These are phyloP conservation scores for Flabesymbios commensalis DNA, from an alignment of 2,888 invertebrate species.

Conservation along the genomic window DNA sequence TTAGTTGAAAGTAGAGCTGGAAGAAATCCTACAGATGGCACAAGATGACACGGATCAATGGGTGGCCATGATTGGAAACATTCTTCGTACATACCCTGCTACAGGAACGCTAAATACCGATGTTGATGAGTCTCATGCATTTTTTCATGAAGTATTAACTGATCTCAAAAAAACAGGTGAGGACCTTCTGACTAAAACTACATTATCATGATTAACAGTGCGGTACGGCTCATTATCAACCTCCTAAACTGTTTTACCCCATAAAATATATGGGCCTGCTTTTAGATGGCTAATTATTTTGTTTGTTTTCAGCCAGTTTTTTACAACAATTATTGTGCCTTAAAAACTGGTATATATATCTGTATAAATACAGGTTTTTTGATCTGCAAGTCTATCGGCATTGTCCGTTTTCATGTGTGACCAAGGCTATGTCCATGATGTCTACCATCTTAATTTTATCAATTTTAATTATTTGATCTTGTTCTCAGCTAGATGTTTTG, in stretches of 20 bases:
- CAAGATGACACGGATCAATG: slow-evolving; percentile 88
- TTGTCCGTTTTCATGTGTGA: too few species aligned
- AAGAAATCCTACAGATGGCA: slow-evolving; percentile 92
- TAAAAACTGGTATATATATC: not conserved
- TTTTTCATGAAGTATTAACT: slow-evolving; percentile 72
- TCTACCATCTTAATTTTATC: too few species aligned
- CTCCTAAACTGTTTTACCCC: too few species aligned
- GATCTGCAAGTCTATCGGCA: too few species aligned
- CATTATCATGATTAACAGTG: not conserved
- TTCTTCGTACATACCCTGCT: slow-evolving; percentile 89
- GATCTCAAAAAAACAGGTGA: slow-evolving; percentile 77
- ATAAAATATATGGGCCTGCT: not conserved
- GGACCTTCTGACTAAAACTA: not conserved
- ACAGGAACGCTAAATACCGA: slow-evolving; percentile 88
- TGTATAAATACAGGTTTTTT: too few species aligned
- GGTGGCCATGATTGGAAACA: slow-evolving; percentile 96
- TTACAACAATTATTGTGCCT: not conserved
- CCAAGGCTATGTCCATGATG: too few species aligned
- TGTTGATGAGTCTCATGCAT: slow-evolving; percentile 81
- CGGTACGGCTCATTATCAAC: not conserved
- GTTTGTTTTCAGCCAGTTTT: not conserved
- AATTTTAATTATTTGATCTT: too few species aligned
- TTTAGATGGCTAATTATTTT: not conserved
- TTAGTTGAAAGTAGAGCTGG: slow-evolving; percentile 92
- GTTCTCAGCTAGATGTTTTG: too few species aligned